These are phyloP conservation scores for Herpailurus yagouaroundi DNA, from an alignment of 2,113 vertebrate species.

Conservation along the genomic window DNA sequence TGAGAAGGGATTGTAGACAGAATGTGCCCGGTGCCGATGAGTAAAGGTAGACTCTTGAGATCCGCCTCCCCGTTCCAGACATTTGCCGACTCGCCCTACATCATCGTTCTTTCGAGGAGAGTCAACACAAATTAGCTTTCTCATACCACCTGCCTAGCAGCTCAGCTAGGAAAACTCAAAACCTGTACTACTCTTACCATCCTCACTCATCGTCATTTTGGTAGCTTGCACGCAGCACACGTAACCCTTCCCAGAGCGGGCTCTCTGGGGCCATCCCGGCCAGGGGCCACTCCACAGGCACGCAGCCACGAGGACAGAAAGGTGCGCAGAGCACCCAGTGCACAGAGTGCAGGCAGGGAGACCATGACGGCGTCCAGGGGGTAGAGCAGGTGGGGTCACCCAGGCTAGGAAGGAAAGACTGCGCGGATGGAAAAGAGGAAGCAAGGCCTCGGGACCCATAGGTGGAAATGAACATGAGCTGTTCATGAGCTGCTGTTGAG, in stretches of 20 bases:
- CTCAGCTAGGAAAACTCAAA: neutral
- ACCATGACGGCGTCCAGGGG: accelerated
- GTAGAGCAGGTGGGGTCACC: neutral
- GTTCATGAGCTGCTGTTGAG: too few relatives aligned
- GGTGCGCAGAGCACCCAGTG: neutral
- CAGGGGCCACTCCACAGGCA: too few relatives aligned
- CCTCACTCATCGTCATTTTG: neutral
- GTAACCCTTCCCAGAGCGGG: neutral
- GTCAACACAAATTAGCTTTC: neutral
- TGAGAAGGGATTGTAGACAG: neutral
- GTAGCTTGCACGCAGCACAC: accelerated
- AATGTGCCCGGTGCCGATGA: accelerated
- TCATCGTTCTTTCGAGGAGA: neutral
- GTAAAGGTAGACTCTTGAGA: neutral
- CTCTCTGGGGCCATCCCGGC: accelerated
- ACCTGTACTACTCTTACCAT: neutral
- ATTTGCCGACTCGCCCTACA: accelerated
- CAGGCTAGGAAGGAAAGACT: neutral
- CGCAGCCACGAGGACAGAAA: neutral
- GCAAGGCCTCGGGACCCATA: neutral
- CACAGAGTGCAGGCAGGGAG: neutral
- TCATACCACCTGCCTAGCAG: neutral
- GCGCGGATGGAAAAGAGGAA: neutral
- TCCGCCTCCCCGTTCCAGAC: accelerated
- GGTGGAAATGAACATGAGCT: neutral